These are phyloP conservation scores for Onychomys leucogaster DNA, from an alignment of 2,797 vertebrate genomes.

Conservation along the genomic window DNA sequence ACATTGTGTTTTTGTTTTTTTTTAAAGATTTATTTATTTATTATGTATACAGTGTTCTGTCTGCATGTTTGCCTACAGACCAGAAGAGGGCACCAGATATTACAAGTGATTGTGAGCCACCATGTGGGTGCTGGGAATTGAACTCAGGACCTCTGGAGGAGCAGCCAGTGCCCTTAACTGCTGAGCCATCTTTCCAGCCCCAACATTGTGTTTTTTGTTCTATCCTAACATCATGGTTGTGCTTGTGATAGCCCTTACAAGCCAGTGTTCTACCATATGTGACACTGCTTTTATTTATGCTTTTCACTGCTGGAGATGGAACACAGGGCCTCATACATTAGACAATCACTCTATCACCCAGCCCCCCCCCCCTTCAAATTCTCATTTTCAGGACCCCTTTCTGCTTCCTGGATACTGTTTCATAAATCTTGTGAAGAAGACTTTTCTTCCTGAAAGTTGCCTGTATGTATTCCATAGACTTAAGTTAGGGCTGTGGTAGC, in stretches of 20 bases:
- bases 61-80: too few relatives aligned
- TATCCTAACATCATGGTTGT: neutral
- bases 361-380: neutral
- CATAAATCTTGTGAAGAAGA: slow-evolving; percentile 35
- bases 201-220: neutral
- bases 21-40: too few relatives aligned
- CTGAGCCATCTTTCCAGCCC: too few relatives aligned
- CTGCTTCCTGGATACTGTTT: slow-evolving; percentile 25
- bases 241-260: neutral
- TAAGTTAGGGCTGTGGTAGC: neutral
- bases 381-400: neutral
- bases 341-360: neutral
- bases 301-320: neutral
- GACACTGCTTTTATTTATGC: neutral
- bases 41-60: too few relatives aligned
- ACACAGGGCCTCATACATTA: neutral
- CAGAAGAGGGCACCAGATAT: too few relatives aligned
- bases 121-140: too few relatives aligned
- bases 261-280: neutral
- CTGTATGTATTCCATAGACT: neutral
- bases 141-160: too few relatives aligned
- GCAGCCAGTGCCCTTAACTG: too few relatives aligned
- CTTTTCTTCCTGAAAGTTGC: slow-evolving; percentile 48
- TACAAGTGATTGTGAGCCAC: too few relatives aligned
- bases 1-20: neutral